These are phyloP conservation scores for Eremobia ochroleuca DNA, from an alignment of 2,888 invertebrate genomes.

Conservation along the genomic window DNA sequence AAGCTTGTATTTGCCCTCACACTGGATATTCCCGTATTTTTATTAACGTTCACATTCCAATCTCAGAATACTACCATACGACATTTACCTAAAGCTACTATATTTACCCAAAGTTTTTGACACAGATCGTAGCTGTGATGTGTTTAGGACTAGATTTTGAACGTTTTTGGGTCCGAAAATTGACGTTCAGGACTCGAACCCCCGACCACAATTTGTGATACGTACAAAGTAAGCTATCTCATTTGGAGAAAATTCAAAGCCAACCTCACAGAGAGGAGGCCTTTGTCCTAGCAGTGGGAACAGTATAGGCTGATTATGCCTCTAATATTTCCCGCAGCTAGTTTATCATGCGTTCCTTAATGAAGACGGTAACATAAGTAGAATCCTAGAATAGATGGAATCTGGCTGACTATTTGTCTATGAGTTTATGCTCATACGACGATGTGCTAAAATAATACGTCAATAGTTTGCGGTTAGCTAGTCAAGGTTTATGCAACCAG, in stretches of 20 bases:
- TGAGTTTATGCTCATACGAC: background rate
- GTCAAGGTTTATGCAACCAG: conserved; percentile 19
- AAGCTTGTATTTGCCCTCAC: background rate
- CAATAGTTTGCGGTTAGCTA: conserved; percentile 36
- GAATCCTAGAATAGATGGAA: background rate
- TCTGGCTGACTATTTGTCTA: conserved; percentile 15
- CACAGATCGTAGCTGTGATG: background rate
- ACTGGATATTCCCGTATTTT: background rate
- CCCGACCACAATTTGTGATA: background rate
- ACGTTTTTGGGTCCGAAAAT: background rate
- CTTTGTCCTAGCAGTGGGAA: no score
- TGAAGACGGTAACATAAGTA: background rate
- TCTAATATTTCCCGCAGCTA: no score
- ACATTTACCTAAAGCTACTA: no score
- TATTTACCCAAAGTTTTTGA: no score
- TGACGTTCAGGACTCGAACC: background rate
- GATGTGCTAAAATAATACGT: conserved; percentile 32
- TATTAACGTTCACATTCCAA: background rate
- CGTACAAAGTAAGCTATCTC: background rate
- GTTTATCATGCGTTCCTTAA: no score
- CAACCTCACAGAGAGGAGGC: no score
- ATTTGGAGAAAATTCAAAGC: background rate
- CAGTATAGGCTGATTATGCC: no score
- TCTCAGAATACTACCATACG: no score
- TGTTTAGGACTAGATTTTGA: background rate